Evolutionary conservation across 1,140 invertebrate species (phyloP).

Genomic region (Bilobella aurantiaca): DNA sequence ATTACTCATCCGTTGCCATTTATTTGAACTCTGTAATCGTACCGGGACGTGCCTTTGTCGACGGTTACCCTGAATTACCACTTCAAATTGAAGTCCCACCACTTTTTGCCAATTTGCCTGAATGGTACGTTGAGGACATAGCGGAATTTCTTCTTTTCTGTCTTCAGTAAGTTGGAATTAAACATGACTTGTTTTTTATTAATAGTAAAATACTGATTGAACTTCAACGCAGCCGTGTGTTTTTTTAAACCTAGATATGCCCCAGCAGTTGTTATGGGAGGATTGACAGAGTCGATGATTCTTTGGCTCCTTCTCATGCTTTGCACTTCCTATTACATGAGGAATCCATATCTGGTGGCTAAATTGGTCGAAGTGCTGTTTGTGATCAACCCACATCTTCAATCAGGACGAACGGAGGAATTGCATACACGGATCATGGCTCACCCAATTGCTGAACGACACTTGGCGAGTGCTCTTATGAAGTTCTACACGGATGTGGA

Average conservation of each 20-base stretch:
- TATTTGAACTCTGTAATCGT: conserved; percentile 47
- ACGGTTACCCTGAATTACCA: conserved; percentile 41
- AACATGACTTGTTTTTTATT: too few relatives aligned
- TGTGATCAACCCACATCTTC: conserved; percentile 72
- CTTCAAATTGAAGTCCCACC: conserved; percentile 51
- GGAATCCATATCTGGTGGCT: conserved; percentile 90
- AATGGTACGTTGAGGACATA: conserved; percentile 94
- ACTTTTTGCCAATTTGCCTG: conserved; percentile 77
- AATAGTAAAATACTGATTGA: too few relatives aligned
- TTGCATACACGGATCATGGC: conserved; percentile 61
- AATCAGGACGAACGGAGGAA: conserved; percentile 51
- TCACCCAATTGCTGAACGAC: conserved; percentile 70
- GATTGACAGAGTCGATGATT: conserved; percentile 70
- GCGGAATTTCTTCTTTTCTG: conserved; percentile 87
- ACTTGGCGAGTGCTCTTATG: conserved; percentile 80
- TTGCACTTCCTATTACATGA: conserved; percentile 78
- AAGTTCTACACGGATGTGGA: conserved; percentile 98
- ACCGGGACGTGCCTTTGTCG: conserved; percentile 13
- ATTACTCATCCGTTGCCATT: conserved; percentile 75
- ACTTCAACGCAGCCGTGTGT: conserved; percentile 3
- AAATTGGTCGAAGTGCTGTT: conserved; percentile 91
- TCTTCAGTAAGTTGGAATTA: conserved; percentile 83
- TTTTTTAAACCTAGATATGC: conserved; percentile 8
- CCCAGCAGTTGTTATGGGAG: conserved; percentile 44
- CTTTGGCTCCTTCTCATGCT: conserved; percentile 79